Percentiles rank a stretch among this genome's conserved stretches.
These are phyloP conservation scores for Drosophila peninsularis DNA, from an alignment of 2,888 invertebrate species.

Conservation along the genomic window DNA sequence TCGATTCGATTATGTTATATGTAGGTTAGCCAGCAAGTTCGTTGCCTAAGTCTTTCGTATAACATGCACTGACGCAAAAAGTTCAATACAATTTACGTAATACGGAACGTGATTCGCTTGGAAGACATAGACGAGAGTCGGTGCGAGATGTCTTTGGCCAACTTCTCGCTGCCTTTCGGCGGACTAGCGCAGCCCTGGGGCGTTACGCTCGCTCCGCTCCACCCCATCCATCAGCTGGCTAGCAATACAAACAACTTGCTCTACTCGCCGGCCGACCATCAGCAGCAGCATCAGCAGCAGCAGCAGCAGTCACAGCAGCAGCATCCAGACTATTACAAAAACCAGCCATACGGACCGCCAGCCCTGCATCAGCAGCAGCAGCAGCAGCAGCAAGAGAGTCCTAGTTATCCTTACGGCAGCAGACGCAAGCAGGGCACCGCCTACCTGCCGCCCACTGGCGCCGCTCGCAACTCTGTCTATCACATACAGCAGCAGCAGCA, in stretches of 20 bases:
- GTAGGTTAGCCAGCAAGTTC: constrained; percentile 50
- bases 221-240: constrained; percentile 83
- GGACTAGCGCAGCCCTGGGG: constrained; percentile 82
- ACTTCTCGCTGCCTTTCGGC: constrained; percentile 84
- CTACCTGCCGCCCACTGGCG: constrained; percentile 82
- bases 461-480: constrained; percentile 70
- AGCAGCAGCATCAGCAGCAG: constrained; percentile 70
- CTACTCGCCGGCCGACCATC: constrained; percentile 84
- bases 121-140: constrained; percentile 3
- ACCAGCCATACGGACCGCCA: constrained; percentile 84
- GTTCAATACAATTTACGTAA: constrained; percentile 50
- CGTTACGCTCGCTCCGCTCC: constrained; percentile 82
- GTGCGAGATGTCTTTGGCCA: constrained; percentile 83
- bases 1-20: constrained; percentile 44
- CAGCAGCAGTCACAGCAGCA: constrained; percentile 15
- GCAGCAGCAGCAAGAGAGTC: constrained; percentile 37
- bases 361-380: constrained; percentile 68
- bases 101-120: constrained; percentile 16
- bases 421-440: constrained; percentile 81
- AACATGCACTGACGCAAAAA: constrained; percentile 55
- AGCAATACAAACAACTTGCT: constrained; percentile 84
- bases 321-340: constrained; percentile 80
- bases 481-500: constrained; percentile 72
- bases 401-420: constrained; percentile 69
- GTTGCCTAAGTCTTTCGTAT: constrained; percentile 66